These are phyloP conservation scores for Boloria euphrosyne DNA, from an alignment of 2,888 invertebrate genomes.

Conservation along the genomic window DNA sequence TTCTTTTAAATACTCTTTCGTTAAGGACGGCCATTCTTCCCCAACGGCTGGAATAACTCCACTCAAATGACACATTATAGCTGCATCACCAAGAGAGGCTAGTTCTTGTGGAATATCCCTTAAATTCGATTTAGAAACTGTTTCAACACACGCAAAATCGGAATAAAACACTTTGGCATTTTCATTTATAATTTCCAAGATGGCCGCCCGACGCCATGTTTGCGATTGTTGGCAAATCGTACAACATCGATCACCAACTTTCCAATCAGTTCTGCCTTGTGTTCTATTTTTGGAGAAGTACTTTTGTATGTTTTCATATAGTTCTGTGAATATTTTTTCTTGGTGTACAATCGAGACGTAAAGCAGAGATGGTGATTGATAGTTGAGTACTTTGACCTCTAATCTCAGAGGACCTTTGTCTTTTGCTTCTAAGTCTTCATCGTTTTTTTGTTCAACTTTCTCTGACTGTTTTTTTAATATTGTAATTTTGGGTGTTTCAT, in stretches of 20 bases:
- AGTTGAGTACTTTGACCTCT: slow-evolving; percentile 74
- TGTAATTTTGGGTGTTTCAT: slow-evolving; percentile 42
- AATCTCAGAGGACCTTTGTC: slow-evolving; percentile 76
- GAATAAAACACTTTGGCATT: slow-evolving; percentile 83
- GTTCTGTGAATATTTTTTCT: slow-evolving; percentile 65
- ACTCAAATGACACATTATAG: slow-evolving; percentile 85
- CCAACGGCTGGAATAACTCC: slow-evolving; percentile 87
- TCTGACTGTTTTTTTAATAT: slow-evolving; percentile 49
- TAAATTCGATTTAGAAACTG: slow-evolving; percentile 69
- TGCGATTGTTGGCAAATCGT: slow-evolving; percentile 70
- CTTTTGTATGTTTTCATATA: slow-evolving; percentile 81
- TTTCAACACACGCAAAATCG: slow-evolving; percentile 84
- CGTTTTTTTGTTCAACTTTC: slow-evolving; percentile 41
- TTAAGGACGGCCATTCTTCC: slow-evolving; percentile 83
- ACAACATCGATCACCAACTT: slow-evolving; percentile 75
- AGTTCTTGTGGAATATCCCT: slow-evolving; percentile 79
- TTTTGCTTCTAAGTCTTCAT: slow-evolving; percentile 62
- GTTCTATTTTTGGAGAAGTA: slow-evolving; percentile 65
- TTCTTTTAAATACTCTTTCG: slow-evolving; percentile 83
- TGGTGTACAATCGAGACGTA: slow-evolving; percentile 81
- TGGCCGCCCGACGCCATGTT: slow-evolving; percentile 85
- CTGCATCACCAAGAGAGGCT: slow-evolving; percentile 77
- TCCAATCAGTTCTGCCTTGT: slow-evolving; percentile 66
- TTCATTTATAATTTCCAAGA: slow-evolving; percentile 62
- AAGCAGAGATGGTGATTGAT: slow-evolving; percentile 82